These are phyloP conservation scores for Hemaris fuciformis DNA, from an alignment of 2,888 invertebrate genomes.

Conservation along the genomic window DNA sequence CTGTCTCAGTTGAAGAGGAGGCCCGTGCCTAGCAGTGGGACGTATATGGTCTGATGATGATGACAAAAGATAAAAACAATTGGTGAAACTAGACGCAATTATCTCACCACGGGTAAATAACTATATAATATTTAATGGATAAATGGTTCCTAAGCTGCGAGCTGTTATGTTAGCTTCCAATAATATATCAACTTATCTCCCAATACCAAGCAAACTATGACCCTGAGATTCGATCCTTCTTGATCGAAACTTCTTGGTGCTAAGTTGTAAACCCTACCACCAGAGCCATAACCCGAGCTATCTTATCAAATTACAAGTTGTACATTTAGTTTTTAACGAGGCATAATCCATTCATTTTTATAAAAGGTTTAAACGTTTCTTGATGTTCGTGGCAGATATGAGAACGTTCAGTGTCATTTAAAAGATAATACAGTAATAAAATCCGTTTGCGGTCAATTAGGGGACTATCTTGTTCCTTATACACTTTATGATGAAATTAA, in stretches of 20 bases:
- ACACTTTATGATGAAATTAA: conserved; percentile 9
- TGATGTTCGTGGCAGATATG: conserved; percentile 29
- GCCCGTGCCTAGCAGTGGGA: no score
- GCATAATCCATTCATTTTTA: conserved; percentile 3
- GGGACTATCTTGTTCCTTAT: conserved; percentile 18
- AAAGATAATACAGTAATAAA: conserved; percentile 33
- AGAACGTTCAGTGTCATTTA: conserved; percentile 21
- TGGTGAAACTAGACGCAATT: no score
- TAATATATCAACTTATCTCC: no score
- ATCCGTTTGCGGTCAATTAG: conserved; percentile 39
- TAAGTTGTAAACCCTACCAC: background rate
- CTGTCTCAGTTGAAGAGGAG: no score
- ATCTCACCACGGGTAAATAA: no score
- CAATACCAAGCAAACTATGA: no score
- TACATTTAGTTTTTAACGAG: background rate
- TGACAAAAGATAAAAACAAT: no score
- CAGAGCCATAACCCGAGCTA: background rate
- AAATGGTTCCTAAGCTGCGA: no score
- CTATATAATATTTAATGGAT: no score
- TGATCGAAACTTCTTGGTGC: background rate
- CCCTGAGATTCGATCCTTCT: background rate
- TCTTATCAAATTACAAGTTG: conserved; percentile 11
- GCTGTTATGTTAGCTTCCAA: no score
- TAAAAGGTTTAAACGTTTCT: conserved; percentile 16
- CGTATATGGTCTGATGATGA: no score